phyloP scores from a whole-genome alignment of 2,113 vertebrate genomes.

The Proterorhinus semilunaris region DNA sequence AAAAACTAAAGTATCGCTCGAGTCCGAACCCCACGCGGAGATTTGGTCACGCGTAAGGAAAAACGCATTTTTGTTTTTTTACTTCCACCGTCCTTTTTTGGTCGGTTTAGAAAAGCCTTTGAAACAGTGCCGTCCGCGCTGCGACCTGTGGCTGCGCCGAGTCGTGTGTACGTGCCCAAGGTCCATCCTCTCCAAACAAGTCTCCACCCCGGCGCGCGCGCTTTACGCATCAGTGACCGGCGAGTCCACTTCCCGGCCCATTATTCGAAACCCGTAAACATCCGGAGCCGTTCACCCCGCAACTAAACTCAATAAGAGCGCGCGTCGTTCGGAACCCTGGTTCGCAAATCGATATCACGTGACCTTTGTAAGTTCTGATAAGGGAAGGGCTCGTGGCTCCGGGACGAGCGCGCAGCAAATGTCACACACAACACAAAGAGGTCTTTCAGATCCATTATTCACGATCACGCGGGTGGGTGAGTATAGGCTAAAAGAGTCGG shows the following conservation, averaged over 20 bases:
- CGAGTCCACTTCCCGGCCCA: neutral
- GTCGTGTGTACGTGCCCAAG: constrained; percentile 24
- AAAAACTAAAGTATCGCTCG: constrained; percentile 21
- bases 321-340: constrained; percentile 9
- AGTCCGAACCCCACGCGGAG: neutral
- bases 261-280: neutral
- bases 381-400: constrained; percentile 47
- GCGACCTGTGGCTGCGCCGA: constrained; percentile 58
- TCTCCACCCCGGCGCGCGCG: constrained; percentile 57
- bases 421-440: constrained; percentile 46
- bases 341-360: constrained; percentile 64
- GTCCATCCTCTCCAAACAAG: constrained; percentile 45
- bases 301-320: neutral
- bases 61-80: neutral
- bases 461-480: constrained; percentile 20
- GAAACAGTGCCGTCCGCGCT: neutral
- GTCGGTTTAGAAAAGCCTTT: constrained; percentile 1
- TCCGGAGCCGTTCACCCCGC: neutral
- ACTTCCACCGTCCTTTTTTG: constrained; percentile 4
- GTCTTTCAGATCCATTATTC: constrained; percentile 64
- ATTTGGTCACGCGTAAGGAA: neutral
- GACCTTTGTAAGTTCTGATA: constrained; percentile 63
- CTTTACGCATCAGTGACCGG: constrained; percentile 53
- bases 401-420: constrained; percentile 68
- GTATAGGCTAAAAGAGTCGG: constrained; percentile 44